These are phyloP conservation scores for Cololabis saira DNA, from an alignment of 2,113 vertebrate genomes.

Conservation along the genomic window DNA sequence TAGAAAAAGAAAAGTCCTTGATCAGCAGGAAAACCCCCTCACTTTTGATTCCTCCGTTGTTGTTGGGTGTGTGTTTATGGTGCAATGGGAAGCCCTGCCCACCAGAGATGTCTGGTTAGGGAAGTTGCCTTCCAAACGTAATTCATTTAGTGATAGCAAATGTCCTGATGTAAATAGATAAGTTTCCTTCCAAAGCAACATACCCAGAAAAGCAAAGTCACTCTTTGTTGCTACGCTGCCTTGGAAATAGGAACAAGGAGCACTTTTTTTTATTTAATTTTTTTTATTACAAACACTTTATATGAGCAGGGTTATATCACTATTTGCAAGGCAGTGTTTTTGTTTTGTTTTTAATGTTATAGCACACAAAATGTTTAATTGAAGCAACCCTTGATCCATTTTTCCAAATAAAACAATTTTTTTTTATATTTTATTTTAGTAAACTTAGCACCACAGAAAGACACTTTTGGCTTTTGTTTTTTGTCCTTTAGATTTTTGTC, in stretches of 20 bases:
- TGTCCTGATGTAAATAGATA: constrained; percentile 27
- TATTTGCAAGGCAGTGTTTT: too few species aligned
- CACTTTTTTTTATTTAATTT: too few species aligned
- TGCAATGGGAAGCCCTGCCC: constrained; percentile 36
- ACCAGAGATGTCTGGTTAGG: constrained; percentile 28
- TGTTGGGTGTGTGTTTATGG: constrained; percentile 34
- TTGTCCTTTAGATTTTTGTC: too few species aligned
- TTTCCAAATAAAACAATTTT: too few species aligned
- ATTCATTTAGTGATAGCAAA: constrained; percentile 45
- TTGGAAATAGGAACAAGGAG: background rate
- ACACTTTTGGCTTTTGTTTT: too few species aligned
- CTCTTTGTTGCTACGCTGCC: background rate
- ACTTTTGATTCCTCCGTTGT: constrained; percentile 40
- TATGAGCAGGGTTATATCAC: too few species aligned
- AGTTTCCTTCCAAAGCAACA: constrained; percentile 21
- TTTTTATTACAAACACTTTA: too few species aligned
- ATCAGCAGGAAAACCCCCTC: constrained; percentile 63
- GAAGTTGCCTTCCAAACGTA: constrained; percentile 31
- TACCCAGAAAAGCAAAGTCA: background rate
- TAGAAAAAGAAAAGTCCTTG: constrained; percentile 56
- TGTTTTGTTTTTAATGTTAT: too few species aligned
- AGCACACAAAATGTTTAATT: too few species aligned
- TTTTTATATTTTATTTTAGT: too few species aligned
- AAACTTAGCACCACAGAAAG: too few species aligned
- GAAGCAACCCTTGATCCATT: too few species aligned